phyloP scores from a whole-genome alignment of 1,140 invertebrate species.

The Adelges cooleyi region DNA sequence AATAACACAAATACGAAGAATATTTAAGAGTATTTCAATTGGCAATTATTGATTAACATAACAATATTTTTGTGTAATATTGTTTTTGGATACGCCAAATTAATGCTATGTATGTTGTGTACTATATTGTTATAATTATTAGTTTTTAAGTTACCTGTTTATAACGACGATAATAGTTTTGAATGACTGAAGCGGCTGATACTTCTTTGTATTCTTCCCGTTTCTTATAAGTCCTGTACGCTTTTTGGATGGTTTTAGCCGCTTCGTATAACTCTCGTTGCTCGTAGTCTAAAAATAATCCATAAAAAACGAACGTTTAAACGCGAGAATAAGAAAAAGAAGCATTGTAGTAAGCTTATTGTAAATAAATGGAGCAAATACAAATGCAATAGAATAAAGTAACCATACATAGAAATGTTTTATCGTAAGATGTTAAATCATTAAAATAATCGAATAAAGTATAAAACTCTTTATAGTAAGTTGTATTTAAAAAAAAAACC shows the following conservation, averaged over 20 bases:
- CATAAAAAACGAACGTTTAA: background rate
- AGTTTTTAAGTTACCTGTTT: constrained; percentile 50
- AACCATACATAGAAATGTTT: background rate
- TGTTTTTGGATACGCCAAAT: too few relatives aligned
- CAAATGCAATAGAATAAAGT: too few relatives aligned
- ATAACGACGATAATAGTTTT: constrained; percentile 90
- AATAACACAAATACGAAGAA: constrained; percentile 33
- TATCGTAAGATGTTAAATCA: too few relatives aligned
- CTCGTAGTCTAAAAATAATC: constrained; percentile 61
- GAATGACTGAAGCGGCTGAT: constrained; percentile 88
- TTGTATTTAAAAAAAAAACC: too few relatives aligned
- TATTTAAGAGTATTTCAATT: background rate
- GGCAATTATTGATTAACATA: too few relatives aligned
- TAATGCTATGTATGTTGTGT: too few relatives aligned
- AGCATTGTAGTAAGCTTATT: too few relatives aligned
- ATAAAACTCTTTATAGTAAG: too few relatives aligned
- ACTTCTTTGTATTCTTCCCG: constrained; percentile 74
- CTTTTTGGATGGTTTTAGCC: constrained; percentile 93
- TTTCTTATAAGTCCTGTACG: constrained; percentile 87
- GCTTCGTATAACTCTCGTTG: constrained; percentile 93
- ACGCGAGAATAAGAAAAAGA: background rate
- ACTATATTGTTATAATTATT: too few relatives aligned
- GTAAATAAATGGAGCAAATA: too few relatives aligned
- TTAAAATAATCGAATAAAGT: background rate
- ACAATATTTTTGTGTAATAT: too few relatives aligned